Conservation (phyloP, 1,140 invertebrate species). For the Brachionus plicatilis region DNA sequence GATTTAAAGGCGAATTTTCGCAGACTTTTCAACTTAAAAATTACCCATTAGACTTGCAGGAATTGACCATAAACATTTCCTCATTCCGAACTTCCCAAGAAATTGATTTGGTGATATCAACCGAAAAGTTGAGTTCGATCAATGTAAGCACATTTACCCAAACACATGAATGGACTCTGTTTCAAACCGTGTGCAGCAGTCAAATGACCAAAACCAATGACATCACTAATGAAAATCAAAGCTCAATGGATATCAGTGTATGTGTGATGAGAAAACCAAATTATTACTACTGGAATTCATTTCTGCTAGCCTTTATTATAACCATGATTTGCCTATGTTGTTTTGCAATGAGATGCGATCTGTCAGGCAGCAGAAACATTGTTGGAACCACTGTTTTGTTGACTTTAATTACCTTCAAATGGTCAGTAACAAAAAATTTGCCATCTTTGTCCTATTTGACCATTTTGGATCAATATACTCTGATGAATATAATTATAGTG, state of each 20-base stretch:
- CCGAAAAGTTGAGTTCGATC: neutral
- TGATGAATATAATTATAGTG: conserved; percentile 14
- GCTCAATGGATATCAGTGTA: neutral
- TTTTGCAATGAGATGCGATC: conserved; percentile 3
- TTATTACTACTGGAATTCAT: conserved; percentile 29
- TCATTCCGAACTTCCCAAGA: neutral
- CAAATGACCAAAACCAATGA: neutral
- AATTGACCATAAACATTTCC: neutral
- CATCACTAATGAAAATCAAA: neutral
- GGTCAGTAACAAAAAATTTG: conserved; percentile 15
- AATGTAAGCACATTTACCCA: conserved; percentile 8
- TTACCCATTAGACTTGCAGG: conserved; percentile 8
- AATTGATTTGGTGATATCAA: neutral
- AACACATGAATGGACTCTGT: conserved; percentile 12
- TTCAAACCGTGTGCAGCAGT: neutral
- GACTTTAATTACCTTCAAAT: conserved; percentile 28
- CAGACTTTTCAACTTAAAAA: conserved; percentile 24
- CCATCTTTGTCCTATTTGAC: conserved; percentile 25
- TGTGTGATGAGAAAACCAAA: conserved; percentile 18
- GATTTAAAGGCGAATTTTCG: conserved; percentile 8
- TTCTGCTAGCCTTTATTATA: neutral
- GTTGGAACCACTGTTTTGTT: conserved; percentile 1
- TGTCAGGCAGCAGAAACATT: neutral
- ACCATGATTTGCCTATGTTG: conserved; percentile 25
- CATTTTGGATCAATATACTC: neutral